Evolutionary conservation across 2,113 vertebrate genomes (phyloP), one percentile per base, ranked within the genome.

Genomic region (Dissostichus mawsoni): DNA sequence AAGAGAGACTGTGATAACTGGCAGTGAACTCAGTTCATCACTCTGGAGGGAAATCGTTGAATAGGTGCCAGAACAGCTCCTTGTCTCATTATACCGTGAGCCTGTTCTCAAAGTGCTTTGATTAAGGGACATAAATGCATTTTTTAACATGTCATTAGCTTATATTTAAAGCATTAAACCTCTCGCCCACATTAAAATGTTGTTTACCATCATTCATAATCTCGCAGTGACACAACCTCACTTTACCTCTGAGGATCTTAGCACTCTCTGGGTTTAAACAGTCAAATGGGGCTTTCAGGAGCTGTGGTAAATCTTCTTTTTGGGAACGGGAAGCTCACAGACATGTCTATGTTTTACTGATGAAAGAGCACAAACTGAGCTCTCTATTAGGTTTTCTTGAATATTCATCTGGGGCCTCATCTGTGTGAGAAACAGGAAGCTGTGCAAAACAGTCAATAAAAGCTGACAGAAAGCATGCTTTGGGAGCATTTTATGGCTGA

Each of bases 341-440:
- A 36, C 58, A 17, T 50, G 45, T 69, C 44, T 72, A 18, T 36
- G 33, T 11, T 62, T 56, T 6, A 17, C 23, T 69, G 12, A 62
- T 71, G 55, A 76, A 77, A 59, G 50, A 41, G 44, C 57, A 41
- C 69, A 63, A 62, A 63, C 48, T 25, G n/a, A 68, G 71, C 52
- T 58, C 33, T 53, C 76, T 11, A 5, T 29, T 36, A 3, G 17
- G 7, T 13, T 53, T 45, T 51, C 61, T 33, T 44, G n/a, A 29
- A 3, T 18, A 44, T 13, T 75, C 8, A 20, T 51, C 8, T 41
- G 18, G n/a, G n/a, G 11, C 9, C 51, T 59, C 23, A 36, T 70
- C 23, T 29, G 7, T 44, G 41, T 14, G 18, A 63, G 25, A 45
- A 76, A 69, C 57, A 12, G 53, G 70, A 65, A 74, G 36, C 45